These are phyloP conservation scores for Dynastes maya DNA, from an alignment of 2,888 invertebrate genomes.

Conservation along the genomic window DNA sequence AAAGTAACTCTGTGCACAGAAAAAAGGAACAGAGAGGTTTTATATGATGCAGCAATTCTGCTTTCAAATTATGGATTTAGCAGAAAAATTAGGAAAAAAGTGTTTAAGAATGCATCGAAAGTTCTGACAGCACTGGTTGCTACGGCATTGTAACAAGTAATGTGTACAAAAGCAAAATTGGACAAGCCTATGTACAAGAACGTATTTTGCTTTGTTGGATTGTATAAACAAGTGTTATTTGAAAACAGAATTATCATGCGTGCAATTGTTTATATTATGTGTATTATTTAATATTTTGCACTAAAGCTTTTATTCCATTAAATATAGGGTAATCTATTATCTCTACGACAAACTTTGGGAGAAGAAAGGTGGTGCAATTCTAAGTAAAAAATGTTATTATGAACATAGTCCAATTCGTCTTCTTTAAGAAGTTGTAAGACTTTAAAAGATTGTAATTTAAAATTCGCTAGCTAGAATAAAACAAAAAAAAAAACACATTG, in stretches of 20 bases:
- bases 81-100: background rate
- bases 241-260: slow-evolving; percentile 27
- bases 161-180: background rate
- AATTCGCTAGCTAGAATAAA: too few relatives aligned
- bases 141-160: too few relatives aligned
- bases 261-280: background rate
- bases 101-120: slow-evolving; percentile 1
- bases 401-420: too few relatives aligned
- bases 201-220: background rate
- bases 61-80: slow-evolving; percentile 58
- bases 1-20: slow-evolving; percentile 68
- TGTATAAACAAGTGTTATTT: slow-evolving; percentile 18
- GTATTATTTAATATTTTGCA: background rate
- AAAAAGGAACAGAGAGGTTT: slow-evolving; percentile 53
- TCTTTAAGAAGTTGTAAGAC: too few relatives aligned
- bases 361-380: too few relatives aligned
- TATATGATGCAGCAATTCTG: slow-evolving; percentile 57
- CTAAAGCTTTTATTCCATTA: too few relatives aligned
- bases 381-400: too few relatives aligned
- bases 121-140: background rate
- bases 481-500: too few relatives aligned
- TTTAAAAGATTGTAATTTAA: too few relatives aligned
- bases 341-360: too few relatives aligned
- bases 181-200: slow-evolving; percentile 18
- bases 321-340: too few relatives aligned